Evolutionary conservation across 2,113 vertebrate species (phyloP).

Genomic region (Madoqua kirkii): DNA sequence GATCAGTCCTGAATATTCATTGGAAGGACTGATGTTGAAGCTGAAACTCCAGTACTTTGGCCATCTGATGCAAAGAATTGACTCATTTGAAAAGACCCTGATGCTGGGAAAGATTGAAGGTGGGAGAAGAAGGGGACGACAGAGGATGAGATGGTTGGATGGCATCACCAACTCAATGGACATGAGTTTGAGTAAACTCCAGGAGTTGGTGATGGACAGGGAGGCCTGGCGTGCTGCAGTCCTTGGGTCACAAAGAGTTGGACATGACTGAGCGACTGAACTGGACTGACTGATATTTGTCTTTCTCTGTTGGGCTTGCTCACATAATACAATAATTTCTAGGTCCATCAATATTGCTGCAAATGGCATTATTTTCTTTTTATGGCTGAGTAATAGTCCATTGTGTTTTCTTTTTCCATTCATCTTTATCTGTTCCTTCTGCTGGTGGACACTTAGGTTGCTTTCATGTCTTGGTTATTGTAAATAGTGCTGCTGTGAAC

Average conservation of each 20-base stretch:
- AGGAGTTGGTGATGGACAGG: not conserved
- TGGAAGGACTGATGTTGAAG: not conserved
- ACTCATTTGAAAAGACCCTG: not conserved
- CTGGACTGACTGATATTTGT: not conserved
- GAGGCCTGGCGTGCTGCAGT: not conserved
- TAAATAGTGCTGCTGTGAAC: not conserved
- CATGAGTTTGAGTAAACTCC: not conserved
- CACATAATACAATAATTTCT: not conserved
- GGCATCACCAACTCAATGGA: not conserved
- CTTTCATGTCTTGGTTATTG: not conserved
- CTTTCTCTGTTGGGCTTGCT: not conserved
- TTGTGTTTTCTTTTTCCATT: not conserved
- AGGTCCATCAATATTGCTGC: not conserved
- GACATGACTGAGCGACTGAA: not conserved
- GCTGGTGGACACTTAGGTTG: not conserved
- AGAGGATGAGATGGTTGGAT: not conserved
- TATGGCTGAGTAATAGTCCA: not conserved
- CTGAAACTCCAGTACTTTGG: not conserved
- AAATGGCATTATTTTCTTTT: not conserved
- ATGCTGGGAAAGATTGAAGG: not conserved
- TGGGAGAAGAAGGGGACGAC: accelerated
- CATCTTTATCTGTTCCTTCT: not conserved
- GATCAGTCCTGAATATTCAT: not conserved
- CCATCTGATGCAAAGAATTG: not conserved
- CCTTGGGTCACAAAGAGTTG: not conserved